phyloP scores from a whole-genome alignment of 2,888 invertebrate species.

The Pseudanteris insignis region DNA sequence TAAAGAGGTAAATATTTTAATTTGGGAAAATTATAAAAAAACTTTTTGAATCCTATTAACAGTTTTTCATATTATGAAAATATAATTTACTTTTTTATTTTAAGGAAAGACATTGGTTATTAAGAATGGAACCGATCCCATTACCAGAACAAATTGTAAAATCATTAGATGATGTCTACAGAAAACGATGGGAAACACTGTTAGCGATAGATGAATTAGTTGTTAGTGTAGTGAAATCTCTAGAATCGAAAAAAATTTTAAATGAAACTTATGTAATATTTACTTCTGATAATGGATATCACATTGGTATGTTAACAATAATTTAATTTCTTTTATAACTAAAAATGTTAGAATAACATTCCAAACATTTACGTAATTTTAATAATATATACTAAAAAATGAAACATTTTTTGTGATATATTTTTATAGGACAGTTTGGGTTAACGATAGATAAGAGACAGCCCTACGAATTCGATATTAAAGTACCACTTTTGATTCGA shows the following conservation, averaged over 20 bases:
- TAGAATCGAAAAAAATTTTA: constrained; percentile 70
- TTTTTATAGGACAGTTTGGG: constrained; percentile 84
- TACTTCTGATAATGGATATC: constrained; percentile 92
- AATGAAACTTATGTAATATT: constrained; percentile 84
- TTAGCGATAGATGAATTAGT: constrained; percentile 90
- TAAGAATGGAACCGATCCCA: constrained; percentile 75
- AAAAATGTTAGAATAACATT: too few relatives aligned
- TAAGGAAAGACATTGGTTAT: constrained; percentile 87
- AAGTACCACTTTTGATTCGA: constrained; percentile 81
- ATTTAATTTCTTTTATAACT: too few relatives aligned
- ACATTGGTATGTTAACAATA: constrained; percentile 74
- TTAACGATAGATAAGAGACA: constrained; percentile 90
- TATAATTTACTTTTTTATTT: constrained; percentile 19
- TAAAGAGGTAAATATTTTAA: constrained; percentile 14
- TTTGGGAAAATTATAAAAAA: too few relatives aligned
- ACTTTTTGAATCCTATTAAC: background rate
- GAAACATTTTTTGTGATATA: background rate
- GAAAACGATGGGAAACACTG: constrained; percentile 80
- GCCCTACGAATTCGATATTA: constrained; percentile 89
- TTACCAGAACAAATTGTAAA: constrained; percentile 72
- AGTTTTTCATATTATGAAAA: background rate
- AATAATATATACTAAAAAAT: background rate
- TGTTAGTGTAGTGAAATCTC: constrained; percentile 70
- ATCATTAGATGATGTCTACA: constrained; percentile 76
- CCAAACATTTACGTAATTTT: background rate